phyloP scores from a whole-genome alignment of 2,888 invertebrate species.

The Lampropteryx suffumata region DNA sequence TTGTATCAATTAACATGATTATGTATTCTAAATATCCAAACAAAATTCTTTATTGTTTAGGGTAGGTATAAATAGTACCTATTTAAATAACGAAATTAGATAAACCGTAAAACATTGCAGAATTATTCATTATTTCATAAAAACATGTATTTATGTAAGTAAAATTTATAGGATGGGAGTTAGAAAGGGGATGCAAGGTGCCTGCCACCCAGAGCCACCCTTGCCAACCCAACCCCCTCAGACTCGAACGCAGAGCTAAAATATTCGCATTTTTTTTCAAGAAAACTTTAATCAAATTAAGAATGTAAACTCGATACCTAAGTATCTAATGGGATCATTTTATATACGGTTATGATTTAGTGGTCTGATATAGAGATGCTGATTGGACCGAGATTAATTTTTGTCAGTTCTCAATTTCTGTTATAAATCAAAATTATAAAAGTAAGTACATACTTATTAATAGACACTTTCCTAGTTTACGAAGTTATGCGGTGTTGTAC shows the following conservation, averaged over 20 bases:
- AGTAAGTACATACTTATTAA: no score
- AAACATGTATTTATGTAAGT: conserved; percentile 21
- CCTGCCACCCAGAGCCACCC: conserved; percentile 2
- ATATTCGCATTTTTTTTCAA: conserved; percentile 25
- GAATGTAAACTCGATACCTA: conserved; percentile 20
- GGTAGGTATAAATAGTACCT: no score
- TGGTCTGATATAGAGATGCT: conserved; percentile 1
- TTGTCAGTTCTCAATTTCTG: no score
- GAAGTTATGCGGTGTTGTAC: no score
- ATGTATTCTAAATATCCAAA: no score
- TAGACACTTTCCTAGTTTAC: no score
- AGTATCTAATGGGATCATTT: conserved; percentile 19
- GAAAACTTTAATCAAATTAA: conserved; percentile 26
- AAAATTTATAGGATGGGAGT: conserved; percentile 27
- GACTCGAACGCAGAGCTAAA: conserved; percentile 25
- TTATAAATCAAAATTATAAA: no score
- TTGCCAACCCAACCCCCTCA: conserved; percentile 15
- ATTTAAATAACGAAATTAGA: not conserved
- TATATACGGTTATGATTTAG: conserved; percentile 21
- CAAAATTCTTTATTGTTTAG: no score
- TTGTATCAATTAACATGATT: no score
- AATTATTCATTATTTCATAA: conserved; percentile 19
- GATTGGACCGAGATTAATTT: no score
- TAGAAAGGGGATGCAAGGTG: conserved; percentile 20
- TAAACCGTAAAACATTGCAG: conserved; percentile 13